A percentile compares a stretch with the other conserved stretches of the same genome.
phyloP scores from a whole-genome alignment of 2,888 invertebrate species.

The Drosophila formosana region DNA sequence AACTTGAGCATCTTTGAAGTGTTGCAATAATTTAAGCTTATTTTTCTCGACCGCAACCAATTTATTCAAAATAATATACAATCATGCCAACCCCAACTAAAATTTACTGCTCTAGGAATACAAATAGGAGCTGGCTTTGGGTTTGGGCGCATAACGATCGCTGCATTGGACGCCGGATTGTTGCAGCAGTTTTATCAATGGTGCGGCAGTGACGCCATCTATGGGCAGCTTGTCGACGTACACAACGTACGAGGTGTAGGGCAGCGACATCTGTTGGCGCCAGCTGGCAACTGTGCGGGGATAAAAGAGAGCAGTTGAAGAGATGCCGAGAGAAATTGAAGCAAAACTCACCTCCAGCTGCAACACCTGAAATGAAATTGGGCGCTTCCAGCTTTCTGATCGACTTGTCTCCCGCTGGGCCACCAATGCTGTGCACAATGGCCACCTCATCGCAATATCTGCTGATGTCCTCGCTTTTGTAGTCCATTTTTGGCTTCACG shows the following conservation, averaged over 20 bases:
- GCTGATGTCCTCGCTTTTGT: slow-evolving; percentile 81
- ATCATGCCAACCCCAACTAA: slow-evolving; percentile 12
- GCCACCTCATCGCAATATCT: slow-evolving; percentile 75
- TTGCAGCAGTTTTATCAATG: slow-evolving; percentile 79
- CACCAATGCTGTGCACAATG: slow-evolving; percentile 79
- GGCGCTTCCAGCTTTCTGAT: slow-evolving; percentile 79
- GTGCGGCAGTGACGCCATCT: slow-evolving; percentile 78
- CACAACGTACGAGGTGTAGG: slow-evolving; percentile 76
- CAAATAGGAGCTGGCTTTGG: slow-evolving; percentile 80
- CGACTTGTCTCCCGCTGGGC: slow-evolving; percentile 44
- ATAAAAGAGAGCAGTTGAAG: slow-evolving; percentile 2
- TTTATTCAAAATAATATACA: slow-evolving; percentile 37
- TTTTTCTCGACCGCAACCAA: slow-evolving; percentile 24
- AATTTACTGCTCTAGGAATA: slow-evolving; percentile 66
- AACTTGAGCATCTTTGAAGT: slow-evolving; percentile 86
- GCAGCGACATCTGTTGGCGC: slow-evolving; percentile 75
- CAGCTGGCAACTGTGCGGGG: slow-evolving; percentile 77
- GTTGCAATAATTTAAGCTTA: slow-evolving; percentile 35
- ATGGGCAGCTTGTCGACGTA: slow-evolving; percentile 82
- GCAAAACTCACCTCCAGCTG: slow-evolving; percentile 80
- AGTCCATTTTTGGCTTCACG: slow-evolving; percentile 82
- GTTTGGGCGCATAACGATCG: slow-evolving; percentile 72
- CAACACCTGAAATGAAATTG: slow-evolving; percentile 83
- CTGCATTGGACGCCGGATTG: slow-evolving; percentile 72
- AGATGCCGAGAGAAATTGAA: background rate